Conservation (phyloP, 2,797 vertebrate species). For the Apodemus agrarius region DNA sequence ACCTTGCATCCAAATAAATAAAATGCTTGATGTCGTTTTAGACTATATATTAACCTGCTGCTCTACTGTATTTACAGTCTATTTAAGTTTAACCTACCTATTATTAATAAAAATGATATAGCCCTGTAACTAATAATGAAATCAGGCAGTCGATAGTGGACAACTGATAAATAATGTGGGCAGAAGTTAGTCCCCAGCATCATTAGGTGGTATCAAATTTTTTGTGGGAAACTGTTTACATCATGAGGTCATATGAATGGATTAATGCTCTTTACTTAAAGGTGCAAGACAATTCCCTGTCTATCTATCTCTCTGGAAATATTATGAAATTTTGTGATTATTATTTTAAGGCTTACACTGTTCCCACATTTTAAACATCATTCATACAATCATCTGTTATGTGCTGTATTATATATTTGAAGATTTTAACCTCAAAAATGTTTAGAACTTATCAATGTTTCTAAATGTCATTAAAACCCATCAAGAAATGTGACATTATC, state of each 20-base stretch:
- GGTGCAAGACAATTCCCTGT: neutral
- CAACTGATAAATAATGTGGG: neutral
- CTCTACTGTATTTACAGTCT: neutral
- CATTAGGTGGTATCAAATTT: neutral
- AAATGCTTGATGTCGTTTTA: neutral
- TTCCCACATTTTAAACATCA: constrained; percentile 52
- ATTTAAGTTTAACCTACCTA: neutral
- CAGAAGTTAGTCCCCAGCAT: neutral
- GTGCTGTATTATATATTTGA: constrained; percentile 71
- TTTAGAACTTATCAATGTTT: constrained; percentile 75
- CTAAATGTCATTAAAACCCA: constrained; percentile 65
- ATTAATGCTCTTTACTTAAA: neutral
- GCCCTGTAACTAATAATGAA: neutral
- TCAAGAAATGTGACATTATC: constrained; percentile 79
- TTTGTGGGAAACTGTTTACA: neutral
- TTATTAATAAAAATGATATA: neutral
- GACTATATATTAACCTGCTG: neutral
- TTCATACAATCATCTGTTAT: constrained; percentile 59
- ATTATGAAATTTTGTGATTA: constrained; percentile 32
- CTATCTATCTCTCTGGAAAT: neutral
- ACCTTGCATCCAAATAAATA: neutral
- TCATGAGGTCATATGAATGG: neutral
- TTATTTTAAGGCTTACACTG: constrained; percentile 70
- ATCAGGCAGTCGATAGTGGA: neutral
- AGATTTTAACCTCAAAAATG: constrained; percentile 66